A percentile compares a stretch with the other conserved stretches of the same genome.
phyloP scores from a whole-genome alignment of 64 coral and sea anemone species.

The Actinia tenebrosa region DNA sequence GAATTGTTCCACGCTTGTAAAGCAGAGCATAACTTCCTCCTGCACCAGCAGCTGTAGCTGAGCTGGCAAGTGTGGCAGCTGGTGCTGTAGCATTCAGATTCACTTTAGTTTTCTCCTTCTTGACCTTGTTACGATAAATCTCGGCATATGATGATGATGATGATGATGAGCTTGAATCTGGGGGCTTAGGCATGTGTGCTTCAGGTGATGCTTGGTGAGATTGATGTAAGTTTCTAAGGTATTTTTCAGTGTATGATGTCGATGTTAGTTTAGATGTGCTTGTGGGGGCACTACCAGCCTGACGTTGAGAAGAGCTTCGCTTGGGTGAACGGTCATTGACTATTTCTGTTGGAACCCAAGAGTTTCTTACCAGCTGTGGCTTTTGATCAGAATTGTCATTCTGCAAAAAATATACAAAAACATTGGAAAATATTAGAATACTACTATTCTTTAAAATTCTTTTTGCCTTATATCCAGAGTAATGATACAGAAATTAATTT shows the following conservation, averaged over 20 bases:
- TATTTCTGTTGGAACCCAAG: slow-evolving; percentile 81
- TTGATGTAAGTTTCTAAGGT: slow-evolving; percentile 15
- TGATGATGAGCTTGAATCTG: slow-evolving; percentile 24
- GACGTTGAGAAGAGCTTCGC: slow-evolving; percentile 28
- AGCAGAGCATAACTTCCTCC: slow-evolving; percentile 77
- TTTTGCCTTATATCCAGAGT: neutral
- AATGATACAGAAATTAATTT: too few species aligned
- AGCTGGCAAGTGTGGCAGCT: neutral
- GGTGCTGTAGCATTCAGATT: neutral
- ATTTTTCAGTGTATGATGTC: slow-evolving; percentile 83
- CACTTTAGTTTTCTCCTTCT: slow-evolving; percentile 58
- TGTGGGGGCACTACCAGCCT: slow-evolving; percentile 37
- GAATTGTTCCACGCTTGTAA: slow-evolving; percentile 84
- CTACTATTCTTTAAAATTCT: neutral
- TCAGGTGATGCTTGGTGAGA: slow-evolving; percentile 3
- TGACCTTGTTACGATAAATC: slow-evolving; percentile 73
- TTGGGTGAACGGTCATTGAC: slow-evolving; percentile 65
- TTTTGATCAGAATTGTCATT: slow-evolving; percentile 33
- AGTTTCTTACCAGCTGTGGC: slow-evolving; percentile 61
- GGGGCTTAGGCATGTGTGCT: slow-evolving; percentile 16
- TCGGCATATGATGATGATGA: slow-evolving; percentile 84
- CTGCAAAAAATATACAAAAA: neutral
- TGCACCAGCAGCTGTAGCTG: slow-evolving; percentile 35
- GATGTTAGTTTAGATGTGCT: slow-evolving; percentile 45
- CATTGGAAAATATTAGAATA: neutral